phyloP scores from a whole-genome alignment of 2,797 vertebrate species.

The Sebastes baramenuke region DNA sequence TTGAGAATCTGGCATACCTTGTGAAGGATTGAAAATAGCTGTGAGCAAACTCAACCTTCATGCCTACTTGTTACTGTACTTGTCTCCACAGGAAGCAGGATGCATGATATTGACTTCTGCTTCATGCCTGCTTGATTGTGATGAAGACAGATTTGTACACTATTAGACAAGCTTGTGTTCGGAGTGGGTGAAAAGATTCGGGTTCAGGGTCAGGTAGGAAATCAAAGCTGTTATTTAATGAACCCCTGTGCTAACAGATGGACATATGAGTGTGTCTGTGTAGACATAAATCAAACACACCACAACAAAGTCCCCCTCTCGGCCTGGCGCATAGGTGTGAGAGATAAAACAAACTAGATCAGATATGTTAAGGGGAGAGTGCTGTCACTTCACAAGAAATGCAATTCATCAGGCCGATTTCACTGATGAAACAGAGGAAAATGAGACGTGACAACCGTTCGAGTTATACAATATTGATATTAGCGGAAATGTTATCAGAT shows the following conservation, averaged over 20 bases:
- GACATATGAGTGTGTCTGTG: not conserved
- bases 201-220: slow-evolving; percentile 31
- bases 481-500: slow-evolving; percentile 60
- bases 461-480: slow-evolving; percentile 69
- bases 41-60: slow-evolving; percentile 5
- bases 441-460: slow-evolving; percentile 49
- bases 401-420: slow-evolving; percentile 53
- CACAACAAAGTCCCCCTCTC: slow-evolving; percentile 21
- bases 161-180: slow-evolving; percentile 41
- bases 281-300: slow-evolving; percentile 35
- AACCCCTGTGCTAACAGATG: slow-evolving; percentile 27
- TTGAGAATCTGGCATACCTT: not conserved
- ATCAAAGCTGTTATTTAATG: slow-evolving; percentile 57
- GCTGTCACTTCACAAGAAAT: slow-evolving; percentile 48
- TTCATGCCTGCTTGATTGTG: slow-evolving; percentile 59
- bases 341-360: slow-evolving; percentile 46
- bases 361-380: slow-evolving; percentile 33
- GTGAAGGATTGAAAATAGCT: not conserved
- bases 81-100: slow-evolving; percentile 35
- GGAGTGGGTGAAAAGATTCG: slow-evolving; percentile 8
- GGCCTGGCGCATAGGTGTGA: slow-evolving; percentile 28
- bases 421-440: slow-evolving; percentile 54
- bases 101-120: slow-evolving; percentile 54
- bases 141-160: slow-evolving; percentile 62
- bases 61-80: slow-evolving; percentile 14